phyloP scores from a whole-genome alignment of 2,888 invertebrate species.

The Cephus runcator region DNA sequence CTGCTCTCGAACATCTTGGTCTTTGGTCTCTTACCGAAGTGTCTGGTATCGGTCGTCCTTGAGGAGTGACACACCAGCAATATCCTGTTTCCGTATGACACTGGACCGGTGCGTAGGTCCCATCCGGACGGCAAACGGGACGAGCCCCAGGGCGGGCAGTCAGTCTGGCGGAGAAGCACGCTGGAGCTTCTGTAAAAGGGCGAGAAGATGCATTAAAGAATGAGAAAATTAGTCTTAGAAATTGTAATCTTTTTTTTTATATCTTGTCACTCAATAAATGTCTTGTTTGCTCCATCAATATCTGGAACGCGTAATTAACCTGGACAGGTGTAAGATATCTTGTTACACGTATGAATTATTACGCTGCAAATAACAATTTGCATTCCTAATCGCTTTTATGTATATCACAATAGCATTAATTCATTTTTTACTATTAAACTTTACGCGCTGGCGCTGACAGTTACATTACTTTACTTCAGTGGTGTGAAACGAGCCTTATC shows the following conservation, averaged over 20 bases:
- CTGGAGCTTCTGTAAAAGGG: constrained; percentile 58
- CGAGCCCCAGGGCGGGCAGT: constrained; percentile 72
- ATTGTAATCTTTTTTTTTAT: not conserved
- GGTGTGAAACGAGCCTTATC: not conserved
- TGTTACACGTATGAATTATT: not conserved
- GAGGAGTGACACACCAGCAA: constrained; percentile 92
- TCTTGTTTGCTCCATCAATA: not conserved
- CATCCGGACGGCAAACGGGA: constrained; percentile 85
- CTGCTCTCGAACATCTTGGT: constrained; percentile 73
- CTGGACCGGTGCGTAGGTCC: constrained; percentile 86
- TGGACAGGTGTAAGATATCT: not conserved
- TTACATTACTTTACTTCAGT: not conserved
- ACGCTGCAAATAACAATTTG: not conserved
- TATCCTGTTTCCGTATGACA: constrained; percentile 80
- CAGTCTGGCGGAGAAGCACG: constrained; percentile 61
- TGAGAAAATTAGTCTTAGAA: not conserved
- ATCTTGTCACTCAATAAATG: not conserved
- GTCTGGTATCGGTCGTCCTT: constrained; percentile 84
- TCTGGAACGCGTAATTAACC: not conserved
- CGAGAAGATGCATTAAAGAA: not conserved
- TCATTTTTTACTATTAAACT: not conserved
- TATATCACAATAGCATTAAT: not conserved
- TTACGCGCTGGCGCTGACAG: not conserved
- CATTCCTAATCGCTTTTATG: not conserved
- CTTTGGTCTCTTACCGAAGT: constrained; percentile 78